A percentile compares a stretch with the other conserved stretches of the same genome.
Evolutionary conservation across 2,797 vertebrate species (phyloP).

Genomic region (Lates japonicus): DNA sequence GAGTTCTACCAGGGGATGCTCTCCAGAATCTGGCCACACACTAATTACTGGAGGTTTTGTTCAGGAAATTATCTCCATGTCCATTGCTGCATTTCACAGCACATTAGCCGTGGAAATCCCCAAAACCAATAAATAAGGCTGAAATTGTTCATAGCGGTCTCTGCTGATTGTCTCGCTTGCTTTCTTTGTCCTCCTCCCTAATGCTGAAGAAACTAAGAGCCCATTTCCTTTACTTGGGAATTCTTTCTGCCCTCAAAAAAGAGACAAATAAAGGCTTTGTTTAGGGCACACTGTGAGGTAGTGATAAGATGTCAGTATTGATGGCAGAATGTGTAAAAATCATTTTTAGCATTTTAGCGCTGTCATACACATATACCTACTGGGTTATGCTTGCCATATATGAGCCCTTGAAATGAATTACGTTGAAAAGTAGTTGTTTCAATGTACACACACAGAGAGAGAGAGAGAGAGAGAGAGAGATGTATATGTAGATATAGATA

Average conservation of each 20-base stretch:
- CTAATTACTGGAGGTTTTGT: slow-evolving; percentile 85
- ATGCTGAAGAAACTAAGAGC: slow-evolving; percentile 73
- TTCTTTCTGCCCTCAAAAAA: slow-evolving; percentile 69
- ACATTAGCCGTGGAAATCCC: slow-evolving; percentile 85
- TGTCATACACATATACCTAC: slow-evolving; percentile 61
- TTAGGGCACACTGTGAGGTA: slow-evolving; percentile 73
- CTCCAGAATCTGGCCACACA: slow-evolving; percentile 76
- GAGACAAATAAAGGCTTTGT: slow-evolving; percentile 77
- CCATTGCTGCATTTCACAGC: slow-evolving; percentile 83
- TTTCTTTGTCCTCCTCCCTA: slow-evolving; percentile 74
- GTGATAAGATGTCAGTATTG: slow-evolving; percentile 82
- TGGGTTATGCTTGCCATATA: slow-evolving; percentile 17
- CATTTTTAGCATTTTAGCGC: slow-evolving; percentile 48
- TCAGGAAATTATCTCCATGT: slow-evolving; percentile 85
- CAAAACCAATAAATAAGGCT: slow-evolving; percentile 84
- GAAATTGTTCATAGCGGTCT: slow-evolving; percentile 79
- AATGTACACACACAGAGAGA: not conserved
- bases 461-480: too few relatives aligned
- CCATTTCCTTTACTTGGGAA: slow-evolving; percentile 70
- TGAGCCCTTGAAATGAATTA: slow-evolving; percentile 32
- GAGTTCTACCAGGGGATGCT: slow-evolving; percentile 72
- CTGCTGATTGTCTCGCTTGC: slow-evolving; percentile 70
- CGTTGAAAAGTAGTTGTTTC: slow-evolving; percentile 39
- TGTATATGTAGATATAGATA: too few relatives aligned
- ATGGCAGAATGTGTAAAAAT: slow-evolving; percentile 73